Evolutionary conservation across 2,888 invertebrate genomes (phyloP).

Genomic region (Thera britannica): DNA sequence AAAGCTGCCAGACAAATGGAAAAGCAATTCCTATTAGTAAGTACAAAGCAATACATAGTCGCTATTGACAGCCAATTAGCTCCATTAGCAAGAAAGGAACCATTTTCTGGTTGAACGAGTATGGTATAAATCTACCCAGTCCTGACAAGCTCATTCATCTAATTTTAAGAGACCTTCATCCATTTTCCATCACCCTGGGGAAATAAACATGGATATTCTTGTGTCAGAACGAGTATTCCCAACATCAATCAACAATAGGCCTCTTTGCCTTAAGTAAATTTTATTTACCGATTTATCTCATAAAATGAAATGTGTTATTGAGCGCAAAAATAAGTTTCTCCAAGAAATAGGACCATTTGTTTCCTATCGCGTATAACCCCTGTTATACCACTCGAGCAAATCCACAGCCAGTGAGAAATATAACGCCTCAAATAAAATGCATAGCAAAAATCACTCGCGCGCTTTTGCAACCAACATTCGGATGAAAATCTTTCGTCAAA

Average conservation of each 20-base stretch:
- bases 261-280: background rate
- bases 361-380: background rate
- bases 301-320: background rate
- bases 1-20: constrained; percentile 13
- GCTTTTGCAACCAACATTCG: constrained; percentile 21
- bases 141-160: constrained; percentile 41
- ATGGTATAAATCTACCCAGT: constrained; percentile 30
- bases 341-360: background rate
- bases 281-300: constrained; percentile 8
- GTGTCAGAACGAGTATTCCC: constrained; percentile 34
- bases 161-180: constrained; percentile 42
- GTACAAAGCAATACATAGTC: constrained; percentile 5
- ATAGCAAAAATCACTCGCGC: constrained; percentile 34
- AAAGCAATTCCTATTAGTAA: constrained; percentile 7
- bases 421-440: constrained; percentile 30
- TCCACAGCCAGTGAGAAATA: background rate
- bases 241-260: constrained; percentile 37
- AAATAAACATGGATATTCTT: constrained; percentile 41
- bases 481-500: constrained; percentile 19
- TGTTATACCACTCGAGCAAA: constrained; percentile 15
- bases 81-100: constrained; percentile 40
- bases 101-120: constrained; percentile 40
- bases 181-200: constrained; percentile 32
- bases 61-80: constrained; percentile 33
- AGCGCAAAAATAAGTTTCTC: background rate